Base-by-base conservation (phyloP, 2,113 vertebrate species). In the Cryptomyrus ogoouensis region DNA sequence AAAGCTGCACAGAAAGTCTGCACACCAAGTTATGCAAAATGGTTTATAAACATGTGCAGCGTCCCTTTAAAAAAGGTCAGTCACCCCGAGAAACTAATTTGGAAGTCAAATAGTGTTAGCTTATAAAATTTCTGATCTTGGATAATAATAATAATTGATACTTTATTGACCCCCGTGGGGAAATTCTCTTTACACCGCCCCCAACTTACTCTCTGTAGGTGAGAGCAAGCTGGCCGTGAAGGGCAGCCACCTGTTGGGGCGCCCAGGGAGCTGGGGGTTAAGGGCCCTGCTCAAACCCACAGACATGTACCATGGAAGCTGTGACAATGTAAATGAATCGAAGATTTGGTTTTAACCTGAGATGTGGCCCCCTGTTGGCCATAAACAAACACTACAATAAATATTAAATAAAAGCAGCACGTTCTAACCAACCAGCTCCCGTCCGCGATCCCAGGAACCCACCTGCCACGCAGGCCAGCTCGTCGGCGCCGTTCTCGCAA, bases 381-480 rank as follows among this genome's bases (percentile, higher is more conserved):
- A 31, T 27, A 70, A 13, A 70, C 10, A 13, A 15, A 2, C 27
- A 42, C 74, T 80, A 35, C 74, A 42, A 35, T 42, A 2, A 35
- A 42, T 17, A 42, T 42, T 15, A 17, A 19, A 19, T 2, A 42
- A 46, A 62, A 42, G 77, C 52, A 83, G 89, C 3, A 3, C n/a
- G 24, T 24, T 19, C 27, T 19, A 13, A 13, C 84, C 9, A 44
- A 46, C 8, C 52, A 21, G 17, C 39, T 1, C 35, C 13, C 3
- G 15, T 21, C 24, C 0, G 21, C 3, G 50, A 49, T 84, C 49
- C 9, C 10, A 5, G 39, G 52, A 8, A 95, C 97, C 95, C 91
- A 99, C 98, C 96, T 92, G 97, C 96, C n/a, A 96, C 95, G 58
- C 98, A 99, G 91, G 96, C 96, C 50, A 97, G 96, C 92, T 99